Conservation (phyloP, 2,113 vertebrate genomes). For the Notiomystis cincta region DNA sequence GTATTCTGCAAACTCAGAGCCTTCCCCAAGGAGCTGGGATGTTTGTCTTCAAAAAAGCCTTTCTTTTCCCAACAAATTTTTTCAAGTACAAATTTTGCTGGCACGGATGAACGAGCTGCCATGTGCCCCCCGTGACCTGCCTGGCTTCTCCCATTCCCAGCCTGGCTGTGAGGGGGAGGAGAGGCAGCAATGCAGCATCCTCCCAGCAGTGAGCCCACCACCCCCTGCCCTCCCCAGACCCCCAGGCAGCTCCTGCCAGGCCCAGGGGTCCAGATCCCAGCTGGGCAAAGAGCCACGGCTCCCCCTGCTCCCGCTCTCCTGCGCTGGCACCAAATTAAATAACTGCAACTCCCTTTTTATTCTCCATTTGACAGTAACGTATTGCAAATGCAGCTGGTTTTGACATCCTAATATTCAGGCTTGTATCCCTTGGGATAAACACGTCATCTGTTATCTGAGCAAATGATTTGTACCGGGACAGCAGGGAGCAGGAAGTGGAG, state of each 20-base stretch:
- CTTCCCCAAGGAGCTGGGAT: constrained; percentile 16
- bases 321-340: constrained; percentile 65
- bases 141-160: fast-evolving
- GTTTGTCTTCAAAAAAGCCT: constrained; percentile 48
- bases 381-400: constrained; percentile 55
- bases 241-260: not conserved
- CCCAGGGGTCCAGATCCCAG: fast-evolving
- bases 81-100: not conserved
- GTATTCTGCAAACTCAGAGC: constrained; percentile 1
- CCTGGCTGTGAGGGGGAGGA: not conserved
- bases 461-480: constrained; percentile 35
- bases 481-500: not conserved
- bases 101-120: not conserved
- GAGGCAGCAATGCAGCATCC: not conserved
- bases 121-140: not conserved
- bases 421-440: constrained; percentile 65
- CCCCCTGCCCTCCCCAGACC: not conserved
- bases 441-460: constrained; percentile 53
- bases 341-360: constrained; percentile 68
- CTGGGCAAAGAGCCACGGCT: not conserved
- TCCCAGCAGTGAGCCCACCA: not conserved
- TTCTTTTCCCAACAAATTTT: not conserved
- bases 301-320: not conserved
- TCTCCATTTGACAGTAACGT: constrained; percentile 71
- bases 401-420: constrained; percentile 74